Conservation (phyloP, 2,113 vertebrate genomes). For the Brachyistius frenatus region DNA sequence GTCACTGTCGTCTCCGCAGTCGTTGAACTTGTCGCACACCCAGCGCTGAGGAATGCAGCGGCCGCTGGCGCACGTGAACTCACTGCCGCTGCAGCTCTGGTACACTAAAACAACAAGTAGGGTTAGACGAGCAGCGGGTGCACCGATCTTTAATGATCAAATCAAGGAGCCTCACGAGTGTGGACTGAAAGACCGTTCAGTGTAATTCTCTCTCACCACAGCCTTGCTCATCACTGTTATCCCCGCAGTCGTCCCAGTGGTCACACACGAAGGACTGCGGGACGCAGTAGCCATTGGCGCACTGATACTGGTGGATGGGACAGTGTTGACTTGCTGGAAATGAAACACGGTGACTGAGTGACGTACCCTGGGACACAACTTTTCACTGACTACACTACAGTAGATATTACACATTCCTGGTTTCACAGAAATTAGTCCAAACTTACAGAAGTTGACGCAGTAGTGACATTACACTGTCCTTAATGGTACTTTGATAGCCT, state of each 20-base stretch:
- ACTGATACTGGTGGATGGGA: slow-evolving; percentile 75
- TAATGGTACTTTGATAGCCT: too few species aligned
- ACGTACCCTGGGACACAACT: background rate
- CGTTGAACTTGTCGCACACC: slow-evolving; percentile 83
- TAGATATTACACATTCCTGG: too few species aligned
- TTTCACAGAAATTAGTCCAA: too few species aligned
- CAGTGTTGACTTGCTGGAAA: slow-evolving; percentile 70
- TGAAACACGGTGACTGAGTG: background rate
- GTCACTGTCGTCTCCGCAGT: slow-evolving; percentile 84
- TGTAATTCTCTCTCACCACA: slow-evolving; percentile 71
- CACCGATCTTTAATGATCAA: background rate
- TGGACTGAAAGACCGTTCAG: background rate
- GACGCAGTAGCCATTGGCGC: slow-evolving; percentile 80
- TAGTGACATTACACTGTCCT: too few species aligned
- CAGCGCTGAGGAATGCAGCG: slow-evolving; percentile 82
- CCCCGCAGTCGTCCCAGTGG: slow-evolving; percentile 84
- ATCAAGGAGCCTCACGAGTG: background rate
- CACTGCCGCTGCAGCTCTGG: slow-evolving; percentile 73
- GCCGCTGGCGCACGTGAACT: slow-evolving; percentile 81
- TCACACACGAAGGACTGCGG: slow-evolving; percentile 76
- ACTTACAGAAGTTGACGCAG: too few species aligned
- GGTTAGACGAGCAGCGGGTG: background rate
- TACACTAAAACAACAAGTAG: slow-evolving; percentile 62
- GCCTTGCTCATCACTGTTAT: slow-evolving; percentile 80
- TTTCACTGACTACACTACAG: background rate